These are phyloP conservation scores for Aphelenchoides fujianensis DNA, from an alignment of 1,140 invertebrate genomes.

Conservation along the genomic window DNA sequence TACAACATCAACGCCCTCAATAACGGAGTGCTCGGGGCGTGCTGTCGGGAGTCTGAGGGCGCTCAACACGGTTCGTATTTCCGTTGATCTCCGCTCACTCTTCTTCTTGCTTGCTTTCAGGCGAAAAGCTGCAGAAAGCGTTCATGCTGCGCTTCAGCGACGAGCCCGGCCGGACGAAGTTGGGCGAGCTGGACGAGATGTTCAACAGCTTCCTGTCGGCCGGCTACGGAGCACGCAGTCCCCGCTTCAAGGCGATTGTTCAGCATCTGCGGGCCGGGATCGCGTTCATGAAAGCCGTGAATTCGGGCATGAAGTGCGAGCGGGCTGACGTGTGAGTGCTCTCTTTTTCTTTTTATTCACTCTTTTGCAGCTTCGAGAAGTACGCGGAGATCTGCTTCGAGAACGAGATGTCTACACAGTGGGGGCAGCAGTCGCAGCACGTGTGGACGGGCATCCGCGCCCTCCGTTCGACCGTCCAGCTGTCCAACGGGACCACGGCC, in stretches of 20 bases:
- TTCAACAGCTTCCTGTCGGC: slow-evolving; percentile 12
- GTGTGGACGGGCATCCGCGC: slow-evolving; percentile 1
- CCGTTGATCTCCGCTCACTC: not conserved
- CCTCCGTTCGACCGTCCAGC: not conserved
- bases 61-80: not conserved
- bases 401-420: slow-evolving; percentile 17
- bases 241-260: slow-evolving; percentile 18
- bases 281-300: slow-evolving; percentile 7
- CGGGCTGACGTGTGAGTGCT: slow-evolving; percentile 2
- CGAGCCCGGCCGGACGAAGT: not conserved
- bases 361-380: not conserved
- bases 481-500: not conserved
- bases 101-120: slow-evolving; percentile 20
- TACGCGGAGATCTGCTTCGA: slow-evolving; percentile 12
- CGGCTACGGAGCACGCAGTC: not conserved
- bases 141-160: slow-evolving; percentile 10
- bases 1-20: slow-evolving; percentile 14
- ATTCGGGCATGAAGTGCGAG: slow-evolving; percentile 12
- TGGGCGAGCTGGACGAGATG: slow-evolving; percentile 1
- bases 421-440: not conserved
- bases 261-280: slow-evolving; percentile 15
- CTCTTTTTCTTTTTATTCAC: not conserved
- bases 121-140: slow-evolving; percentile 1
- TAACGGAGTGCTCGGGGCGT: not conserved
- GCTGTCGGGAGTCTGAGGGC: not conserved